Percentiles rank a stretch among this genome's conserved stretches.
Conservation (phyloP, 1,140 invertebrate species). For the Achatina immaculata region DNA sequence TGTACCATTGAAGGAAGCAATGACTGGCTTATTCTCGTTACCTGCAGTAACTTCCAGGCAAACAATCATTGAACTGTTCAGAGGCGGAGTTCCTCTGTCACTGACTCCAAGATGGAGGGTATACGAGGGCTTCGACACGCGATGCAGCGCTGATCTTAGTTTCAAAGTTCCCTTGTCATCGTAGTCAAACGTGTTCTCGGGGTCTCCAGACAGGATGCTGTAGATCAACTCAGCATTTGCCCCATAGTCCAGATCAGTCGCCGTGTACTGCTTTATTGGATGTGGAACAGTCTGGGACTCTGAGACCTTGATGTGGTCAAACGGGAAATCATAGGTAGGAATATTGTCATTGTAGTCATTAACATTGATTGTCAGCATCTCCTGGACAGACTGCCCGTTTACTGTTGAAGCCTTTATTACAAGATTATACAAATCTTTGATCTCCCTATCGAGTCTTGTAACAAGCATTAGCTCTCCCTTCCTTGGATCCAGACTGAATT, state of each 20-base stretch:
- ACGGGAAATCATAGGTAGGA: slow-evolving; percentile 51
- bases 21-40: neutral
- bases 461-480: slow-evolving; percentile 87
- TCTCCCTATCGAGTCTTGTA: slow-evolving; percentile 91
- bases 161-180: neutral
- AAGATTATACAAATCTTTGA: slow-evolving; percentile 84
- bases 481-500: slow-evolving; percentile 81
- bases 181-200: slow-evolving; percentile 6
- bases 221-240: slow-evolving; percentile 83
- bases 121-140: neutral
- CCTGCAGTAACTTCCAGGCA: slow-evolving; percentile 8
- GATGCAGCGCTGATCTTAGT: neutral
- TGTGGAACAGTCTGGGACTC: slow-evolving; percentile 83
- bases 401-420: slow-evolving; percentile 80
- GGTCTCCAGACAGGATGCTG: slow-evolving; percentile 28
- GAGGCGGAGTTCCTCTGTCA: slow-evolving; percentile 24
- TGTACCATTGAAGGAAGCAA: neutral
- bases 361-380: slow-evolving; percentile 71
- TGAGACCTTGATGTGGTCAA: slow-evolving; percentile 69
- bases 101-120: slow-evolving; percentile 15
- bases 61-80: slow-evolving; percentile 11
- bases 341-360: slow-evolving; percentile 77
- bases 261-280: slow-evolving; percentile 83
- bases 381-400: slow-evolving; percentile 56
- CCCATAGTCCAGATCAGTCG: slow-evolving; percentile 89